Conservation (phyloP, 2,113 vertebrate species). For the Leptobrachium ailaonicum region DNA sequence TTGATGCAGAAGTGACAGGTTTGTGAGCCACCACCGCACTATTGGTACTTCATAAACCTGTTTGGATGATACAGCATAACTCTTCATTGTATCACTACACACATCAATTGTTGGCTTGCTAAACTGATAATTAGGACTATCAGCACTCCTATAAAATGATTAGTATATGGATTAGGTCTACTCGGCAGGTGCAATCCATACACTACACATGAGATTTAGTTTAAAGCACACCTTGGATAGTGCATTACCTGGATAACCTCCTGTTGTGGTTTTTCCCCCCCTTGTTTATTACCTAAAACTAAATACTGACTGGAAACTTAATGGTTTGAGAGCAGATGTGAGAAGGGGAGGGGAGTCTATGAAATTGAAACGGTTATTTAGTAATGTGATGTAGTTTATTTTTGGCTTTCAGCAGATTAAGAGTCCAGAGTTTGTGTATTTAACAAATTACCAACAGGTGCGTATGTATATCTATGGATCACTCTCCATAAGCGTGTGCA, state of each 20-base stretch:
- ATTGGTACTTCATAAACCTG: too few species aligned
- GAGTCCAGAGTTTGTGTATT: conserved; percentile 44
- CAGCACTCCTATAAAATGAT: too few species aligned
- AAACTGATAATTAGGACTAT: too few species aligned
- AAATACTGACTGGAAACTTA: not conserved
- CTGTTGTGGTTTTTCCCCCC: not conserved
- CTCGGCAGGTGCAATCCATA: too few species aligned
- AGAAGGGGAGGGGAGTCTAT: conserved; percentile 13
- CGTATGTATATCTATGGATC: conserved; percentile 46
- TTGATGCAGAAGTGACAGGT: too few species aligned
- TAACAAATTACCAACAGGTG: conserved; percentile 48
- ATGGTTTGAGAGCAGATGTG: conserved; percentile 23
- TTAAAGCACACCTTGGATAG: not conserved
- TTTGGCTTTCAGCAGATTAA: conserved; percentile 39
- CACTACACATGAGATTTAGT: too few species aligned
- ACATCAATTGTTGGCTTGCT: too few species aligned
- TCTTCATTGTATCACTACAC: too few species aligned
- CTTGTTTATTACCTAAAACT: not conserved
- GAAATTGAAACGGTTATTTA: conserved; percentile 34
- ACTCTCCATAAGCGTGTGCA: conserved; percentile 35
- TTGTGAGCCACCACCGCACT: too few species aligned
- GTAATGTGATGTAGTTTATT: conserved; percentile 37
- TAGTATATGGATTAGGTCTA: too few species aligned
- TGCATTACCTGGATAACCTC: not conserved
- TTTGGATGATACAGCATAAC: too few species aligned